These are phyloP conservation scores for Diarsia rubi DNA, from an alignment of 2,888 invertebrate genomes.

Conservation along the genomic window DNA sequence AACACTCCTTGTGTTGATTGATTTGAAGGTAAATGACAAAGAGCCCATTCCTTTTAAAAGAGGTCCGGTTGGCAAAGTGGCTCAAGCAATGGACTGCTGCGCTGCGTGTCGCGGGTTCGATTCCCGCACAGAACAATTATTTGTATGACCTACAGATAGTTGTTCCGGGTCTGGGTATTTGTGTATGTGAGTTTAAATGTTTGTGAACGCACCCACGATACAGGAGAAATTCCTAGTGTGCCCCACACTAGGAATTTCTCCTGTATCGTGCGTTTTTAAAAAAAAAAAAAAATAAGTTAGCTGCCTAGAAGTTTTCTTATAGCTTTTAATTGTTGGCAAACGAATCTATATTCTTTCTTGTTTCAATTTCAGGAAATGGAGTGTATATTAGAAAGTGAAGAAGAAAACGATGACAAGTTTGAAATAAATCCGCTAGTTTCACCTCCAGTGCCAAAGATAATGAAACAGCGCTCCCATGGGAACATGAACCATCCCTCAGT, in stretches of 20 bases:
- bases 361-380: slow-evolving; percentile 91
- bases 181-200: too few relatives aligned
- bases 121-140: too few relatives aligned
- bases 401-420: slow-evolving; percentile 91
- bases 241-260: too few relatives aligned
- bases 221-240: too few relatives aligned
- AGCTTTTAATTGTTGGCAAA: neutral
- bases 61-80: too few relatives aligned
- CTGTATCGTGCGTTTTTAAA: too few relatives aligned
- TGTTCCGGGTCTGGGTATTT: too few relatives aligned
- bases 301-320: neutral
- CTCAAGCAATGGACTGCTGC: too few relatives aligned
- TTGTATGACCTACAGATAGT: too few relatives aligned
- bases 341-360: neutral
- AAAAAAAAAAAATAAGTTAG: too few relatives aligned
- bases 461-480: slow-evolving; percentile 82
- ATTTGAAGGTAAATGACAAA: neutral
- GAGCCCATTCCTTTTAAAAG: neutral
- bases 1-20: neutral
- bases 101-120: too few relatives aligned
- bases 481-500: slow-evolving; percentile 88
- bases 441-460: slow-evolving; percentile 81
- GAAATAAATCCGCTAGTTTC: slow-evolving; percentile 87
- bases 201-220: too few relatives aligned
- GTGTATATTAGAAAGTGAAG: slow-evolving; percentile 92